phyloP scores from a whole-genome alignment of 2,888 invertebrate genomes.

The Gisinianus flammeolus region DNA sequence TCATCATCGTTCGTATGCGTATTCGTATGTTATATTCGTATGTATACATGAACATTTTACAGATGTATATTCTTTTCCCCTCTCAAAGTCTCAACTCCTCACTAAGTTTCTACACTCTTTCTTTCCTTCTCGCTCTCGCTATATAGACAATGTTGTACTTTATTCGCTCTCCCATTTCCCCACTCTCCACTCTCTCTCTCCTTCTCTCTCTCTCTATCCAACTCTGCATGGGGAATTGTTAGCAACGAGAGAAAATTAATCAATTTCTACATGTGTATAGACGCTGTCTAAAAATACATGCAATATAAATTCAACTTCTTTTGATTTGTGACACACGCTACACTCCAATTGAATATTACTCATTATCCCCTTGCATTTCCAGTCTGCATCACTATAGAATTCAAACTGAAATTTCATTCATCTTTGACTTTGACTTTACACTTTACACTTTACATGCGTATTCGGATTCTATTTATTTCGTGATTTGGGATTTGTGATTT shows the following conservation, averaged over 20 bases:
- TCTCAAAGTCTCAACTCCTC: neutral
- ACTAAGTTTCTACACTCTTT: neutral
- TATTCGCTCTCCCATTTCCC: too few species aligned
- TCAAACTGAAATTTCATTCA: too few species aligned
- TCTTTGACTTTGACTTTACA: too few species aligned
- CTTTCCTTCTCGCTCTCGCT: neutral
- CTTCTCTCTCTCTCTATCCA: neutral
- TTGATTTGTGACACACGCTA: neutral
- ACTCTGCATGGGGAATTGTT: neutral
- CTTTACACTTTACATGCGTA: neutral
- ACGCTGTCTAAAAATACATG: neutral
- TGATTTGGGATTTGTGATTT: neutral
- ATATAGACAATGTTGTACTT: too few species aligned
- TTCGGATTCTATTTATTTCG: neutral
- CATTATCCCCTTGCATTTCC: too few species aligned
- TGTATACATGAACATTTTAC: too few species aligned
- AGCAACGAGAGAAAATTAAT: neutral
- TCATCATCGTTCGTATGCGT: too few species aligned
- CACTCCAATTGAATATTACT: too few species aligned
- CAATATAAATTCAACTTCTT: neutral
- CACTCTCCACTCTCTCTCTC: constrained; percentile 4
- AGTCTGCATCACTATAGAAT: too few species aligned
- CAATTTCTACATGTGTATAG: neutral
- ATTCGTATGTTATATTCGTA: too few species aligned
- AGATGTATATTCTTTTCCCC: too few species aligned